Evolutionary conservation across 2,797 vertebrate genomes (phyloP), one percentile per base, ranked within the genome.

Genomic region (Microcaecilia unicolor): DNA sequence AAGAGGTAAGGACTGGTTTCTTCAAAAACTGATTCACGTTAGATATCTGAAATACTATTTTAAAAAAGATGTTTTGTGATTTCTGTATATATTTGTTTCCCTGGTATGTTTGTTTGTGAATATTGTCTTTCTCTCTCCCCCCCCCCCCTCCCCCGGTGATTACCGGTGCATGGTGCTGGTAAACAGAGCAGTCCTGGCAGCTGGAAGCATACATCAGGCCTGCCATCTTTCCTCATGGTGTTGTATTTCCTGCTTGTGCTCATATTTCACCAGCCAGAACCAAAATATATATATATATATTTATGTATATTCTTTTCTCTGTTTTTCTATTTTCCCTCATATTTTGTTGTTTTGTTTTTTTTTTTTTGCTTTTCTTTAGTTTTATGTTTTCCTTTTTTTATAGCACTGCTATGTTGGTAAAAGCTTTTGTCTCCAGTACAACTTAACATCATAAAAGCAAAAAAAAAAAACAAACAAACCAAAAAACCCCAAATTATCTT

Each of bases 1-100:
- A 91, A 91, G 93, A 97, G 90, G 91, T 98, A 95, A 76, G 79
- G 74, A 89, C 85, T 88, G 87, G 77, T 81, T 76, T 85, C 60
- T 72, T 73, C 71, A 65, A 75, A 88, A 86, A 87, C 87, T 90
- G 74, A 70, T 44, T 72, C 82, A 74, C 90, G 80, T 84, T 88
- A 83, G 80, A 74, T 78, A 87, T 83, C 83, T 85, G 79, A 86
- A 86, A 90, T 87, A 88, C 87, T 85, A 81, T n/a, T n/a, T n/a
- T n/a, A n/a, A n/a, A n/a, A n/a, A n/a, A n/a, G n/a, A n/a, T n/a
- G n/a, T n/a, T n/a, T n/a, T n/a, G n/a, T n/a, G n/a, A n/a, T n/a
- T n/a, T n/a, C n/a, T n/a, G n/a, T 64, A 58, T 75, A 68, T 60
- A 53, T 65, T 47, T 67, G 63, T 56, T 48, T 66, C 54, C 14